A percentile compares a stretch with the other conserved stretches of the same genome.
phyloP scores from a whole-genome alignment of 2,797 vertebrate species.

The Halcyon badia region DNA sequence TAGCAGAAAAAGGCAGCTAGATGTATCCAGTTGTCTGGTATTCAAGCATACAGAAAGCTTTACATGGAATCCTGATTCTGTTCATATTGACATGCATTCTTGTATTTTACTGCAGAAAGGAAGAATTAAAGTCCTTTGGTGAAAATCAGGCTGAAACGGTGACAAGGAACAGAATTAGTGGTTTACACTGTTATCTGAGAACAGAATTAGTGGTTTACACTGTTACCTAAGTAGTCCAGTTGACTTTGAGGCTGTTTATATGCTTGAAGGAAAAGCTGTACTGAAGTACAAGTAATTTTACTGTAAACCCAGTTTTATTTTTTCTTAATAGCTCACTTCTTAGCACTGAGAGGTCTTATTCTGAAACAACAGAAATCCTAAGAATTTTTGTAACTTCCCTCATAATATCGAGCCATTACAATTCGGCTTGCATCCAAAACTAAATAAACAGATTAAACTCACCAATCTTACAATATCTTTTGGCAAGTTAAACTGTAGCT shows the following conservation, averaged over 20 bases:
- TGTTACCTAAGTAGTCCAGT: neutral
- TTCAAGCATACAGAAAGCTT: neutral
- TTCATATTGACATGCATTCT: neutral
- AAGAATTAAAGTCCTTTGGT: neutral
- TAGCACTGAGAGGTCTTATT: neutral
- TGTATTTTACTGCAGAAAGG: neutral
- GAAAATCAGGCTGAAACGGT: neutral
- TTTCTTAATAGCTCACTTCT: neutral
- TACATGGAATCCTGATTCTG: neutral
- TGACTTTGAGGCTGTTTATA: neutral
- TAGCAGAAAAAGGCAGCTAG: neutral
- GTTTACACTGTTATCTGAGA: neutral
- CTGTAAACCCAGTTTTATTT: neutral
- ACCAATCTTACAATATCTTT: neutral
- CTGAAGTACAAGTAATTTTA: neutral
- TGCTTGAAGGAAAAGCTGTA: neutral
- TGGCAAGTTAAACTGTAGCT: neutral
- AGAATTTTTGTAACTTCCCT: neutral
- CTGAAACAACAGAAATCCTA: neutral
- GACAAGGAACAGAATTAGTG: neutral
- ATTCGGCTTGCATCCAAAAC: neutral
- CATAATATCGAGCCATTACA: neutral
- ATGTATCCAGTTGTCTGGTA: neutral
- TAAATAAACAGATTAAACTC: neutral
- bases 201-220: neutral